Evolutionary conservation across 2,888 invertebrate genomes (phyloP).

Genomic region (Drosophila cognata): DNA sequence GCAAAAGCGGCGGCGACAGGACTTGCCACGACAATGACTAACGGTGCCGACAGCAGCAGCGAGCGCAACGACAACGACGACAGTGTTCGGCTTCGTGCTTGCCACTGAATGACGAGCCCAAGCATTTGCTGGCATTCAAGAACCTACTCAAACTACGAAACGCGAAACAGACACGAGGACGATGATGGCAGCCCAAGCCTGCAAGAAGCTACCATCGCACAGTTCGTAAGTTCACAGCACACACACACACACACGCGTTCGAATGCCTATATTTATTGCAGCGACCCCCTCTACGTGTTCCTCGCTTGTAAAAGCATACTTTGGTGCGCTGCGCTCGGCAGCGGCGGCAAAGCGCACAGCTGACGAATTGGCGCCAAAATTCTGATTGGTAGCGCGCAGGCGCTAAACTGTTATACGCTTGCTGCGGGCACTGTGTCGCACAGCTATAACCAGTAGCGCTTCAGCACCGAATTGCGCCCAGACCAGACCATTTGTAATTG

Average conservation of each 20-base stretch:
- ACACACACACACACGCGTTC: conserved; percentile 10
- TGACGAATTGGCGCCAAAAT: conserved; percentile 76
- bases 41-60: conserved; percentile 39
- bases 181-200: conserved; percentile 70
- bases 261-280: conserved; percentile 48
- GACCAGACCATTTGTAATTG: background rate
- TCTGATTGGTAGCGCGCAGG: conserved; percentile 46
- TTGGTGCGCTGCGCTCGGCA: conserved; percentile 51
- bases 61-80: conserved; percentile 43
- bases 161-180: conserved; percentile 63
- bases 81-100: conserved; percentile 67
- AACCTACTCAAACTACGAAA: conserved; percentile 42
- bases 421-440: conserved; percentile 35
- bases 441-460: conserved; percentile 51
- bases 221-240: conserved; percentile 28
- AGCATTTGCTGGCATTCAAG: conserved; percentile 49
- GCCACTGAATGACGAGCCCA: conserved; percentile 64
- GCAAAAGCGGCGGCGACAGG: conserved; percentile 47
- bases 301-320: conserved; percentile 48
- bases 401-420: conserved; percentile 60
- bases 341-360: conserved; percentile 56
- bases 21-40: conserved; percentile 44
- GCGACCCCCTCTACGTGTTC: conserved; percentile 19
- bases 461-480: background rate
- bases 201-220: conserved; percentile 72